phyloP scores from a whole-genome alignment of 1,140 invertebrate species.

The Littorina saxatilis region DNA sequence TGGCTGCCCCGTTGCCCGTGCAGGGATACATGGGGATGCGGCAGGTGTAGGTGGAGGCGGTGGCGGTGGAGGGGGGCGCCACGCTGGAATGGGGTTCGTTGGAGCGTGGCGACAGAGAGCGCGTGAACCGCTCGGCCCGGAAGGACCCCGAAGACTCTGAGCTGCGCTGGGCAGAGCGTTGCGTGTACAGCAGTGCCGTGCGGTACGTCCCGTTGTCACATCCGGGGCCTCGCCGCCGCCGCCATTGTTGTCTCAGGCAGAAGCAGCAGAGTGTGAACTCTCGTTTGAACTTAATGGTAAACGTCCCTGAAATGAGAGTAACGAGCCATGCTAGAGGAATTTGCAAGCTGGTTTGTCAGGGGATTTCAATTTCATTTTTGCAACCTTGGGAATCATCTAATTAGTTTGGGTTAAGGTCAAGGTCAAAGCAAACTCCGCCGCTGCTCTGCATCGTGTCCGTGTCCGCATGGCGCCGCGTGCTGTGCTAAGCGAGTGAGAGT shows the following conservation, averaged over 20 bases:
- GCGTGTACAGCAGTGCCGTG: slow-evolving; percentile 34
- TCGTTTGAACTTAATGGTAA: slow-evolving; percentile 71
- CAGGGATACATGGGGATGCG: slow-evolving; percentile 30
- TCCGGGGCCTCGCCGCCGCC: not conserved
- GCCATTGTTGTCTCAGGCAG: slow-evolving; percentile 44
- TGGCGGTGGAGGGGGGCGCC: not conserved
- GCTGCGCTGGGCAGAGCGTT: slow-evolving; percentile 20
- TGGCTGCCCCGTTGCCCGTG: not conserved
- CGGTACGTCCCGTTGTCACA: slow-evolving; percentile 29
- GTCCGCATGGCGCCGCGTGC: not conserved
- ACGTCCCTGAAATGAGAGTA: slow-evolving; percentile 66
- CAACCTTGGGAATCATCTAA: not conserved
- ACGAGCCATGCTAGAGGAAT: slow-evolving; percentile 8
- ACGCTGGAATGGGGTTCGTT: not conserved
- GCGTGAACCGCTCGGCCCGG: not conserved
- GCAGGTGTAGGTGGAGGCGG: slow-evolving; percentile 24
- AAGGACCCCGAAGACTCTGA: slow-evolving; percentile 36
- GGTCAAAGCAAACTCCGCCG: not conserved
- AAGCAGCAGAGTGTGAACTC: slow-evolving; percentile 69
- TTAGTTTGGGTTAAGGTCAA: not conserved
- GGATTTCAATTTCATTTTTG: too few relatives aligned
- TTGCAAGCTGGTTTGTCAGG: too few relatives aligned
- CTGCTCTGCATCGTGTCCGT: not conserved
- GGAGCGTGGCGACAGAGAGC: not conserved
- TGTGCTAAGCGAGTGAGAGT: not conserved